Percentiles rank a stretch among this genome's conserved stretches.
phyloP scores from a whole-genome alignment of 2,797 vertebrate genomes.

The Cyprinodon diabolis region DNA sequence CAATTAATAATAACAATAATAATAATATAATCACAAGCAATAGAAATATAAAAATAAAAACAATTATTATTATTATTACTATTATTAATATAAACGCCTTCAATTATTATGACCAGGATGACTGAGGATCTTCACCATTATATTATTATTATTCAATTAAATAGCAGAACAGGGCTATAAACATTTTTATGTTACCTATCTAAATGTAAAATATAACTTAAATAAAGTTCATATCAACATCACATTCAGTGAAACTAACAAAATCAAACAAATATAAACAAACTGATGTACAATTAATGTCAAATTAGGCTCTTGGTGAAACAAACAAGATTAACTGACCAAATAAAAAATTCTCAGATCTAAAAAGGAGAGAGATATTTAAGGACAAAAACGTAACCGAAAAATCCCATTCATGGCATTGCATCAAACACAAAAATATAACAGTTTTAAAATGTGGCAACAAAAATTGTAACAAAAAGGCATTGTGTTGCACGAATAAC shows the following conservation, averaged over 20 bases:
- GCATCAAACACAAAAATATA: not conserved
- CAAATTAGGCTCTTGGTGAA: not conserved
- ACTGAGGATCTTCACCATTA: not conserved
- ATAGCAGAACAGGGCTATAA: not conserved
- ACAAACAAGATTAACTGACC: not conserved
- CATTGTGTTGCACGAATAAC: no score
- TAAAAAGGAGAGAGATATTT: not conserved
- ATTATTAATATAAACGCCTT: no score
- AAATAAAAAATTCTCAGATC: no score
- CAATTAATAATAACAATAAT: no score
- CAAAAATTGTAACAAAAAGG: no score
- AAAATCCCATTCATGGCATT: not conserved
- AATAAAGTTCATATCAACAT: not conserved
- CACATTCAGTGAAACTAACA: not conserved
- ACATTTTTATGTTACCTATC: not conserved
- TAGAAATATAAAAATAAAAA: no score
- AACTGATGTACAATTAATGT: not conserved
- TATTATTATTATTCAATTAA: not conserved
- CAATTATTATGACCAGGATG: no score
- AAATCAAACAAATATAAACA: not conserved
- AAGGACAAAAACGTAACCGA: not conserved
- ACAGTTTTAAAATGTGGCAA: no score
- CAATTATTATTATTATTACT: no score
- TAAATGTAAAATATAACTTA: not conserved
- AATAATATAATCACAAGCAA: no score